Base-by-base conservation (phyloP, 1,140 invertebrate genomes). In the Meteorus sp. region DNA sequence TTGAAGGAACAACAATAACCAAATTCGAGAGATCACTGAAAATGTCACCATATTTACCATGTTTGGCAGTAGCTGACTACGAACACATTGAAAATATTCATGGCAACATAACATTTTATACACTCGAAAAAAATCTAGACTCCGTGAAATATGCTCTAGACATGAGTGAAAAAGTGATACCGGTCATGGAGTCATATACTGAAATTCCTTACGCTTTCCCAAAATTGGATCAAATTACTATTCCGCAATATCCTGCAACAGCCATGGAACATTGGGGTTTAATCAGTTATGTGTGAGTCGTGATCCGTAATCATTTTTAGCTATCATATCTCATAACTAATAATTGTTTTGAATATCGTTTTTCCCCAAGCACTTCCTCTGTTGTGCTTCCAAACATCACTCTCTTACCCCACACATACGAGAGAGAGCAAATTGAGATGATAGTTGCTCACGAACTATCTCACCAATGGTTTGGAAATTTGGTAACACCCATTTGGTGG, bases 1-100 rank as follows among this genome's bases (percentile, higher is more conserved):
- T 33, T 0, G 61, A 63, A 58, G 56, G 52, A 1, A 60, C 56
- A 52, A 27, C 63, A 0, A 56, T 61, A 33, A 65, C 63, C 3
- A 19, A 60, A 19, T 65, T 68, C 44, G 45, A 66, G 54, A 57
- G 33, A 44, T 68, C 68, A 11, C 57, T 55, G 6, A 17, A 51
- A 45, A 90, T 91, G 87, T 87, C 88, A 3, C 88, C 89, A 1
- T 92, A 92, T 69, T 74, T 91, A n/a, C 73, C 91, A 5, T 88
- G 89, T 1, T 86, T 91, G 67, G 81, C 88, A 20, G 33, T 60
- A 1, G 82, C 83, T 27, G 86, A 90, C 63, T 89, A 88, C 66
- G 72, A 73, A 23, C 22, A 19, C 8, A 56, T 59, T 1, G 8
- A 20, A 27, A 57, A 50, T 41, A 20, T 13, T 3, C 11, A 62